Evolutionary conservation across 2,888 invertebrate genomes (phyloP), one percentile per base, ranked within the genome.

Genomic region (Proisotoma minuta): DNA sequence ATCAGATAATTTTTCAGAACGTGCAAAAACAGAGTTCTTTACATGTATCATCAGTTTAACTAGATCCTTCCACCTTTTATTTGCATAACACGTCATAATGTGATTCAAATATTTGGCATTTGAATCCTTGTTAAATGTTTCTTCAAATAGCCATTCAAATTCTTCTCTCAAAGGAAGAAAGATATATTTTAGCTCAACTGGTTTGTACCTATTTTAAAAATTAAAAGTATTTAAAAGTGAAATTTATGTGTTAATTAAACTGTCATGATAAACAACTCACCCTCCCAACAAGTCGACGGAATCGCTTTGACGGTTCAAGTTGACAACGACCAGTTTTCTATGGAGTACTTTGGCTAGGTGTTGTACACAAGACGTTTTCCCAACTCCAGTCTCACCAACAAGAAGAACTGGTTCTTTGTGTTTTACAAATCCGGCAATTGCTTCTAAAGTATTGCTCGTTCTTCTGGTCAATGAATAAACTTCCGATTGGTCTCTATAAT

Each of bases 221-320:
- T 29, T 60, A 62, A 57, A 54, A 57, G 27, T 18, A 54, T 52
- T 34, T 15, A 15, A 8, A 15, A 34, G 34, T 34, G 15, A 15
- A 34, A 53, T 62, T n/a, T 54, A 68, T 28, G 40, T 22, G 40
- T 48, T 28, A 47, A 34, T 23, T 18, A 26, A 54, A 20, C 26
- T 28, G 8, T 5, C 51, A 57, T 29, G 20, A 59, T 29, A 26
- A 54, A 54, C 10, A n/a, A 71, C 71, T 70, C 72, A 92, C 67
- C 99, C 98, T 60, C 99, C 99, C 0, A 99, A 82, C 40, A 99
- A 82, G 80, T 99, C 99, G 0, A 93, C 88, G 8, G 91, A 91
- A 79, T 99, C 99, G 50, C 95, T 97, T 76, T 99, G 98, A 76
- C 99, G 97, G 76, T 97, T 99, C 91, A 99, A 91, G 77, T 99